Conservation (phyloP, 2,888 invertebrate genomes). For the Clostera curtula region DNA sequence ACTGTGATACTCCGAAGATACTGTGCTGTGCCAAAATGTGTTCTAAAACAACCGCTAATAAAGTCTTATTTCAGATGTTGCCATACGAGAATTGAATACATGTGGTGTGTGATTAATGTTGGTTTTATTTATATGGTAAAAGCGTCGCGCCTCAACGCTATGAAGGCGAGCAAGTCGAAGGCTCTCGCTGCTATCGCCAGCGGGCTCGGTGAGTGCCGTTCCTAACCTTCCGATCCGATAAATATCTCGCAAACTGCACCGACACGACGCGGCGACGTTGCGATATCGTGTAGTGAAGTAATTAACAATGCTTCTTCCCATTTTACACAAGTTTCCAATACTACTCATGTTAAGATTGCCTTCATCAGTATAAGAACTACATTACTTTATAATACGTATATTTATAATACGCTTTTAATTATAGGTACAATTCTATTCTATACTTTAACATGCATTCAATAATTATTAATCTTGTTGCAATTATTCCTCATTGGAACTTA, state of each 20-base stretch:
- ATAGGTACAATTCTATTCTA: too few relatives aligned
- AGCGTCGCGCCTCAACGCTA: slow-evolving; percentile 80
- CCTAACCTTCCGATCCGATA: slow-evolving; percentile 21
- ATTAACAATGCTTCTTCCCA: too few relatives aligned
- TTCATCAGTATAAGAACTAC: too few relatives aligned
- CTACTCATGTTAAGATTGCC: too few relatives aligned
- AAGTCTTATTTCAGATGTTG: slow-evolving; percentile 72
- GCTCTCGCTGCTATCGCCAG: slow-evolving; percentile 93
- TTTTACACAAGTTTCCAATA: too few relatives aligned
- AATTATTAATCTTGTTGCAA: too few relatives aligned
- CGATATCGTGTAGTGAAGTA: too few relatives aligned
- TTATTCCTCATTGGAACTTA: too few relatives aligned
- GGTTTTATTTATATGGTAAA: slow-evolving; percentile 78
- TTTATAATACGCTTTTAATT: too few relatives aligned
- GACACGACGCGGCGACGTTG: too few relatives aligned
- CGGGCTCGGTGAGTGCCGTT: slow-evolving; percentile 88
- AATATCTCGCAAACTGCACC: slow-evolving; percentile 23
- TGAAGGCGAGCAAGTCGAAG: slow-evolving; percentile 84
- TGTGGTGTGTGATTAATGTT: slow-evolving; percentile 68
- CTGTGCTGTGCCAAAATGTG: slow-evolving; percentile 43
- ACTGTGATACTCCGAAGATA: slow-evolving; percentile 38
- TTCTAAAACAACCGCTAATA: slow-evolving; percentile 48
- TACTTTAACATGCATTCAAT: too few relatives aligned
- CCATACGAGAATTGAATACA: slow-evolving; percentile 53
- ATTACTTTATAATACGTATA: too few relatives aligned